Base-by-base conservation (phyloP, 2,113 vertebrate genomes). In the Cairina moschata region DNA sequence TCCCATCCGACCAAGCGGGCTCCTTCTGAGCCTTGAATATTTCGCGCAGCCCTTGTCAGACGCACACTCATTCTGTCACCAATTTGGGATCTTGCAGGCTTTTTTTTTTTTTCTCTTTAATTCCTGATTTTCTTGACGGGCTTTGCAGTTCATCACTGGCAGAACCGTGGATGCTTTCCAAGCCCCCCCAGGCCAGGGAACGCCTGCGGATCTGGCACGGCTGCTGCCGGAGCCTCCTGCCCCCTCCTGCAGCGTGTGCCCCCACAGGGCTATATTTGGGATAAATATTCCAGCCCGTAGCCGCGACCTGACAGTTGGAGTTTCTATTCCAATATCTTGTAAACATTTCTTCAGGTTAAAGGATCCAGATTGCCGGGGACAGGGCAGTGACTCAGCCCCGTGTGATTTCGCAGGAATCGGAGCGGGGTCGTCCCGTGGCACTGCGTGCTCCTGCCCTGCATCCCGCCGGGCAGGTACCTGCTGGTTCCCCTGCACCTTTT, bases 401-500 rank as follows among this genome's bases (percentile, higher is more conserved):
- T 65, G 88, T 91, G 86, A 83, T 59, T 83, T 73, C 36, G 54
- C 88, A 91, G 86, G 90, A 94, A 84, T 83, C 86, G 1, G 0
- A 82, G 77, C 74, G 31, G 88, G 86, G 83, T 79, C 66, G 62
- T 67, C 50, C 75, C 31, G 8, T 1, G 73, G 63, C 90, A 31
- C 81, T 46, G 83, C 62, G 84, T 72, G 62, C 78, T 73, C 60
- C 74, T 60, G 86, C 74, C 88, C 83, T 2, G 0, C 1, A 1
- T 8, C 85, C 69, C 6, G 0, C 55, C 1, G 3, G 56, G 73
- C 69, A 62, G 89, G 89, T 60, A 96, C 65, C 83, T 89, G 77
- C 95, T 93, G 94, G 86, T 82, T 95, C 91, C 84, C 89, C 87
- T 18, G 85, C 91, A 94, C 90, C 89, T 92, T 84, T 42, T 17